Base-by-base conservation (phyloP, 2,888 invertebrate species). In the Plagodis dolabraria region DNA sequence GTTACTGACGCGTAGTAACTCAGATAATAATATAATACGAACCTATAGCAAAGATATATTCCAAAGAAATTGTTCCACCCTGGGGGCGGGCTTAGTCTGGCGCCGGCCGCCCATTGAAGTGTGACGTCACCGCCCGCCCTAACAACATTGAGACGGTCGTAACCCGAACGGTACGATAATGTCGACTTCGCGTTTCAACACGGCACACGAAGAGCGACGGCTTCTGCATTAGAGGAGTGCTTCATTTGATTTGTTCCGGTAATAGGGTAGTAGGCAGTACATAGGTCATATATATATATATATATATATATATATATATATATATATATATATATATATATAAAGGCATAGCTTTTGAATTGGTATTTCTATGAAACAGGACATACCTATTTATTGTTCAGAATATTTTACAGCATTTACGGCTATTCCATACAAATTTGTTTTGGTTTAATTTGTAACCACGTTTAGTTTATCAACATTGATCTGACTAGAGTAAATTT, bases 51-150 rank as follows among this genome's bases (percentile, higher is more conserved):
- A 11, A 50, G 33, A 43, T 12, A 51, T 51, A 11, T 43, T 33
- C 10, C 34, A 5, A 35, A 43, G n/a, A 43, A 43, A 34, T 34
- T 12, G 50, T 55, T 33, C 47, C 9, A 34, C 33, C 9, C 8
- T 43, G 33, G 10, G 55, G 57, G 49, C 49, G 50, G 53, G 50
- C 47, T 65, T 36, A 22, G 65, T 74, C 75, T 80, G 77, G 76
- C 73, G 76, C 77, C 76, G 74, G 76, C 74, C 79, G 71, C 75
- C 76, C 81, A 78, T 78, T 77, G 74, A 74, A 68, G 68, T 51
- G 73, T 82, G 82, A 82, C 82, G 82, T 81, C 82, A 83, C 55
- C 60, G 61, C 67, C 59, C 67, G 58, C 46, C 49, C 48, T 63
- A 57, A 54, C 60, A 55, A 55, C 60, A 58, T 58, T 45, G 46